Percentiles rank a stretch among this genome's conserved stretches.
Conservation (phyloP, 1,140 invertebrate genomes). For the Oppia nitens region DNA sequence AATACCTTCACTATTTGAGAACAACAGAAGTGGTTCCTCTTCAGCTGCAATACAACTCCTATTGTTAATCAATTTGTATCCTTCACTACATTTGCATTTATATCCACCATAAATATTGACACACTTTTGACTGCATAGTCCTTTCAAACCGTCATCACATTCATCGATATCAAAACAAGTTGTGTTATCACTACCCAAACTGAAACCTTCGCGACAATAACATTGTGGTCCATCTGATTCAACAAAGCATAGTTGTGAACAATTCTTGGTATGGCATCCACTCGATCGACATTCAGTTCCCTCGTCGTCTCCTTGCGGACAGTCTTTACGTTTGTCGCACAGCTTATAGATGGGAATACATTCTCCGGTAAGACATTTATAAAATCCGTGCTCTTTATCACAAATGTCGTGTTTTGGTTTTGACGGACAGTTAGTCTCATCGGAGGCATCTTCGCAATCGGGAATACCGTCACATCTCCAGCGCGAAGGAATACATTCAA, state of each 20-base stretch:
- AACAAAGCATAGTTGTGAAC: conserved; percentile 32
- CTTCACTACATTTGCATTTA: conserved; percentile 55
- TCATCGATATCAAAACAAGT: conserved; percentile 26
- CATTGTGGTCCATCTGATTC: conserved; percentile 31
- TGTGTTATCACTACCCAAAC: conserved; percentile 28
- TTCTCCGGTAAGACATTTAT: conserved; percentile 32
- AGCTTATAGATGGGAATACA: conserved; percentile 42
- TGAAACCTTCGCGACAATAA: conserved; percentile 32
- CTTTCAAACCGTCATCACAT: conserved; percentile 24
- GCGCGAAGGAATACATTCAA: conserved; percentile 20
- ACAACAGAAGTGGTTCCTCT: conserved; percentile 22
- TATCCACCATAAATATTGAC: conserved; percentile 63
- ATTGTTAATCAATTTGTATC: conserved; percentile 51
- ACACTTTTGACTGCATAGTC: conserved; percentile 60
- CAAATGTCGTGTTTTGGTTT: not conserved
- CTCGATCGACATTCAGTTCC: conserved; percentile 29
- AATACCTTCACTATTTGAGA: conserved; percentile 22
- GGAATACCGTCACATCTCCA: conserved; percentile 25
- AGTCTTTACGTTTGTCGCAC: conserved; percentile 41
- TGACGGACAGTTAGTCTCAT: conserved; percentile 24
- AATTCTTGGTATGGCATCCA: conserved; percentile 29
- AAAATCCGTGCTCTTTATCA: conserved; percentile 9
- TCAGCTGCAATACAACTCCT: conserved; percentile 37
- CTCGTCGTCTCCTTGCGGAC: conserved; percentile 50
- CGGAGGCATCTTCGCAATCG: conserved; percentile 26